Conservation (phyloP, 2,797 vertebrate genomes). For the Hirundo rustica region DNA sequence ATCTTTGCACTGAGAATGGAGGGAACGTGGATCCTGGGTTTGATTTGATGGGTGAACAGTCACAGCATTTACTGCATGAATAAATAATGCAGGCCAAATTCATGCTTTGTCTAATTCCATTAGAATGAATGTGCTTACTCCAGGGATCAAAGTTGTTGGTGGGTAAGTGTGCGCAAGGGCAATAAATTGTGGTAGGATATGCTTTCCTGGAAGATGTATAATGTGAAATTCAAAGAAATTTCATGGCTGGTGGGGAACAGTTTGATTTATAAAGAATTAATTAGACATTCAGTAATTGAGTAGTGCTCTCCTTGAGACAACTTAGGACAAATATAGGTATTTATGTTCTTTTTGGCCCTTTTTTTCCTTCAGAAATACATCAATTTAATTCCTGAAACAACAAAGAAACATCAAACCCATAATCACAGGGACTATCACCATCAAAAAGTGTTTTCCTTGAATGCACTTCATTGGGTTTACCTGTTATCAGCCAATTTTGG, state of each 20-base stretch:
- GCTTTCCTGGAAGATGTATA: neutral
- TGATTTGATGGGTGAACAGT: neutral
- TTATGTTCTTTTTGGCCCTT: neutral
- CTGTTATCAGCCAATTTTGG: neutral
- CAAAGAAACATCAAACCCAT: neutral
- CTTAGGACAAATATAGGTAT: neutral
- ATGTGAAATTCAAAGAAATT: neutral
- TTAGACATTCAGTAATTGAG: neutral
- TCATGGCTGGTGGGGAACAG: fast-evolving
- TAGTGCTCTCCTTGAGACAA: neutral
- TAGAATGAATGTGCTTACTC: neutral
- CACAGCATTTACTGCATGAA: neutral
- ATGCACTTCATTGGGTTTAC: neutral
- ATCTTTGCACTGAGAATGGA: neutral
- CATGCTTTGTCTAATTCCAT: neutral
- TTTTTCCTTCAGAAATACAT: neutral
- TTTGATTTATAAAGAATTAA: neutral
- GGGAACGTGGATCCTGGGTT: neutral
- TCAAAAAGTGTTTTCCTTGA: neutral
- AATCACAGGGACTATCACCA: neutral
- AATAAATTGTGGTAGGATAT: neutral
- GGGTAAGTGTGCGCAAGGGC: neutral
- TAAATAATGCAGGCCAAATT: neutral
- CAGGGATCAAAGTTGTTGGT: neutral
- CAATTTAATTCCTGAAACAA: neutral